Percentiles rank a stretch among this genome's conserved stretches.
These are phyloP conservation scores for Aphyosemion australe DNA, from an alignment of 2,113 vertebrate genomes.

Conservation along the genomic window DNA sequence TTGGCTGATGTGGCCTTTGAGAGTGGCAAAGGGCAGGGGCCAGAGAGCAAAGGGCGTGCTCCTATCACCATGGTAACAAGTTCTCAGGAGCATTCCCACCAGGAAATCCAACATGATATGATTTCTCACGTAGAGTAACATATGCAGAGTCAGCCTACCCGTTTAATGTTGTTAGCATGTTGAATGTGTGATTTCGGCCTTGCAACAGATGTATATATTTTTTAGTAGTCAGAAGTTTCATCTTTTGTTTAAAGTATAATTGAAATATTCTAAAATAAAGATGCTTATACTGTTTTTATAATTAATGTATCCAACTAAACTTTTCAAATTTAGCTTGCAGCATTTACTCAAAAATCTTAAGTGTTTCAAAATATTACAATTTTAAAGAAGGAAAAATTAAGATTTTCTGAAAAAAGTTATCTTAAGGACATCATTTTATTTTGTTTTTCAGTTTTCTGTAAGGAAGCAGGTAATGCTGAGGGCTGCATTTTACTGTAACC, in stretches of 20 bases:
- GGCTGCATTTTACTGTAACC: constrained; percentile 1
- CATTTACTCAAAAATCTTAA: neutral
- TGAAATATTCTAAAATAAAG: no score
- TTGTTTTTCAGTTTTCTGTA: neutral
- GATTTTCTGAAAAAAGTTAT: no score
- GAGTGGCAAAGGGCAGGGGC: constrained; percentile 58
- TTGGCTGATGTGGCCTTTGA: constrained; percentile 16
- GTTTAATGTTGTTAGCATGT: neutral
- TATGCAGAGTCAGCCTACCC: neutral
- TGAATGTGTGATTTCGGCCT: no score
- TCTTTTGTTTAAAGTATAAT: no score
- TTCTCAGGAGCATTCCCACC: constrained; percentile 61
- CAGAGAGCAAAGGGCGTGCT: constrained; percentile 63
- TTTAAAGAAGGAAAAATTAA: no score
- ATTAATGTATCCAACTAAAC: no score
- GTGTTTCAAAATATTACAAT: no score
- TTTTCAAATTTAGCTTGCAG: no score
- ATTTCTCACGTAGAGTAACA: constrained; percentile 17
- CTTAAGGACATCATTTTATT: neutral
- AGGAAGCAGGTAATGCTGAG: constrained; percentile 1
- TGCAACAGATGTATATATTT: no score
- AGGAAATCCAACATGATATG: constrained; percentile 35
- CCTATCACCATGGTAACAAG: constrained; percentile 65
- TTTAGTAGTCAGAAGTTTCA: no score
- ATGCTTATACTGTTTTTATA: no score